A percentile compares a stretch with the other conserved stretches of the same genome.
Conservation (phyloP, 64 coral and sea anemone genomes). For the Porites lutea region DNA sequence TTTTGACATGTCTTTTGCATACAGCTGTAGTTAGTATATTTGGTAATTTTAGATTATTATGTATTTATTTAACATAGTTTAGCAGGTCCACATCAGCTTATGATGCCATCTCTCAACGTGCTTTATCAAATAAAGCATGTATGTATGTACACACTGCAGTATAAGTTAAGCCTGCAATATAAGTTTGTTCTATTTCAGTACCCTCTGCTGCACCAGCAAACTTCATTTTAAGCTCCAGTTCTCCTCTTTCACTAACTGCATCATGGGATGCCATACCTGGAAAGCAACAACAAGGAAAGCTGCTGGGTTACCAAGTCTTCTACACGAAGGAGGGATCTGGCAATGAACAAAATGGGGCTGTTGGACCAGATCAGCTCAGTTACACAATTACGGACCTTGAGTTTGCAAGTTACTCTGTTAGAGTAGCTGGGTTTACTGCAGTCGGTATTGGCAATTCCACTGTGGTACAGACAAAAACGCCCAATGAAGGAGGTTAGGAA, state of each 20-base stretch:
- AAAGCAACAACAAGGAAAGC: not conserved
- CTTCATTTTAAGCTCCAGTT: conserved; percentile 19
- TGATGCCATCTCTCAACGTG: no score
- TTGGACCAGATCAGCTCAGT: not conserved
- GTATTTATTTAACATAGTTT: no score
- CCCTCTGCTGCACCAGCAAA: conserved; percentile 58
- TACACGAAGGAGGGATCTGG: not conserved
- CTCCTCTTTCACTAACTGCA: conserved; percentile 11
- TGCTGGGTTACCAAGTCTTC: conserved; percentile 13
- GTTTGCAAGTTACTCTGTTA: conserved; percentile 1
- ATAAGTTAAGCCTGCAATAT: not conserved
- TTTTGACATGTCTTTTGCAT: no score
- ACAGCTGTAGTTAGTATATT: no score
- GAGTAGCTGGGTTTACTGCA: not conserved
- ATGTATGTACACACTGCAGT: no score
- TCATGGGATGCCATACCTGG: conserved; percentile 24
- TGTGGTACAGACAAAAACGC: not conserved
- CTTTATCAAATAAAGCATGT: no score
- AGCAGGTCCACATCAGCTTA: no score
- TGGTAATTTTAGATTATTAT: no score
- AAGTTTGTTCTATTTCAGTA: not conserved
- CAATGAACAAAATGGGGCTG: not conserved
- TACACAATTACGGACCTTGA: not conserved
- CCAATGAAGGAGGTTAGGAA: not conserved
- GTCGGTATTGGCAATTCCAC: conserved; percentile 17